Conservation (phyloP, 2,797 vertebrate genomes). For the Danio aesculapii region DNA sequence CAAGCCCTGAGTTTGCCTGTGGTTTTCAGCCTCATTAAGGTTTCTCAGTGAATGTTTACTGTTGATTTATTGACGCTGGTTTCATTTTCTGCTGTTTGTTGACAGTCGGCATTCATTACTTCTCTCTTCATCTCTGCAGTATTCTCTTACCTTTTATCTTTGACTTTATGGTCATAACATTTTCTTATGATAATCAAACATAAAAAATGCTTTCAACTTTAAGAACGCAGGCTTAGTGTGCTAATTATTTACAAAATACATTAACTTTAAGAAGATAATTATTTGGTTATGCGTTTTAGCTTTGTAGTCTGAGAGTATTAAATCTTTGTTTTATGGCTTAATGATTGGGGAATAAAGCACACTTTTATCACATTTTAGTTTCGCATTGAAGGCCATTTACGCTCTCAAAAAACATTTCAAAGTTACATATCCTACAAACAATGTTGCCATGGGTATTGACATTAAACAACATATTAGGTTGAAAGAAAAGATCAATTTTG, state of each 20-base stretch:
- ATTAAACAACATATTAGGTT: too few species aligned
- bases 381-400: too few species aligned
- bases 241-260: neutral
- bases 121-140: neutral
- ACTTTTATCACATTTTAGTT: neutral
- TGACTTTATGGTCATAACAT: slow-evolving; percentile 6
- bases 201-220: slow-evolving; percentile 8
- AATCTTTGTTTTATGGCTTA: neutral
- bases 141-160: slow-evolving; percentile 19
- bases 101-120: slow-evolving; percentile 3
- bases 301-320: neutral
- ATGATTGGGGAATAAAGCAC: neutral
- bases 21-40: slow-evolving; percentile 8
- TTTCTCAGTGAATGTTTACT: neutral
- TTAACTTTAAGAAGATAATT: neutral
- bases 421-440: too few species aligned
- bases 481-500: too few species aligned
- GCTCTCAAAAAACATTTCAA: too few species aligned
- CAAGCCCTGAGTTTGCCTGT: neutral
- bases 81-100: slow-evolving; percentile 20
- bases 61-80: slow-evolving; percentile 14
- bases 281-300: neutral
- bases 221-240: neutral
- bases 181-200: neutral
- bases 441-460: too few species aligned